Conservation (phyloP, 2,113 vertebrate species). For the Nothobranchius furzeri region DNA sequence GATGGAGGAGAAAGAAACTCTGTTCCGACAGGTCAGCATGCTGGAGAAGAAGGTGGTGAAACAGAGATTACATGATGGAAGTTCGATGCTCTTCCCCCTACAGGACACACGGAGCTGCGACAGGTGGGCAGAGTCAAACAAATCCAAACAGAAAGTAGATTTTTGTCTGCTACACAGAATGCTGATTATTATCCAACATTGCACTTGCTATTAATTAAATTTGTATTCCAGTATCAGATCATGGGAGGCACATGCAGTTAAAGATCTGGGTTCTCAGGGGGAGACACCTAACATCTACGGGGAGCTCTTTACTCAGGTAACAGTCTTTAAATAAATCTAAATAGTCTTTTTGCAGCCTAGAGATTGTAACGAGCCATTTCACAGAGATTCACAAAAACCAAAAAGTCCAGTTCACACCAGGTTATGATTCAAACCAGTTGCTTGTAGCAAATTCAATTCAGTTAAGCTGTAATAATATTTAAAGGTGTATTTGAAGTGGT, state of each 20-base stretch:
- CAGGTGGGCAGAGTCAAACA: slow-evolving; percentile 27
- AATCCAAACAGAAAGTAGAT: background rate
- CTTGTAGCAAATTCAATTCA: no score
- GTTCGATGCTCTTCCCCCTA: slow-evolving; percentile 8
- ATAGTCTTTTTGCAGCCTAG: background rate
- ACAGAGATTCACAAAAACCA: no score
- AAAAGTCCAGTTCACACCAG: no score
- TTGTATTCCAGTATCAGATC: slow-evolving; percentile 17
- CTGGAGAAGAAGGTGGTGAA: slow-evolving; percentile 62
- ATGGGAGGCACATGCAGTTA: slow-evolving; percentile 54
- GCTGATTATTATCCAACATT: background rate
- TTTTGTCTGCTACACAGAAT: background rate
- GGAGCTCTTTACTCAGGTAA: slow-evolving; percentile 63
- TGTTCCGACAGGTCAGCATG: slow-evolving; percentile 64
- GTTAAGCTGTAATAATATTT: no score
- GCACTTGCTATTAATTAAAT: background rate
- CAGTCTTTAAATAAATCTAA: background rate
- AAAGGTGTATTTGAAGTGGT: no score
- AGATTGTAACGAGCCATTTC: background rate
- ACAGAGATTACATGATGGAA: background rate
- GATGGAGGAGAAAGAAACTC: slow-evolving; percentile 70
- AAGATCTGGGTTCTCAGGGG: slow-evolving; percentile 53
- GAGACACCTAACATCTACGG: slow-evolving; percentile 58
- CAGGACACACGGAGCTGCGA: slow-evolving; percentile 20
- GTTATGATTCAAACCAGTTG: no score